Base-by-base conservation (phyloP, 2,113 vertebrate species). In the Elgaria multicarinata region DNA sequence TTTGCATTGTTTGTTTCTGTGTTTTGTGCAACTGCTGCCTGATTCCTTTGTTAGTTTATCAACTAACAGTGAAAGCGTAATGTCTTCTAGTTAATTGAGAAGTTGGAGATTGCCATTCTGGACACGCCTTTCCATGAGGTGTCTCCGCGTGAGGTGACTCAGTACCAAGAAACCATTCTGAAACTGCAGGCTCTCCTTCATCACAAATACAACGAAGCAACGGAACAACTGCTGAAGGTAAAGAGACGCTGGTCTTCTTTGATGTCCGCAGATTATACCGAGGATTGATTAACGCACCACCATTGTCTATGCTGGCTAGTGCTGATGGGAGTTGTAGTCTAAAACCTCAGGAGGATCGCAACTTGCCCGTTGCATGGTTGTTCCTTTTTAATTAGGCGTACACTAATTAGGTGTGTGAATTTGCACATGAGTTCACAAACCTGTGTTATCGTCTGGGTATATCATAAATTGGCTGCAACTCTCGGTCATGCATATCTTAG, bases 181-280 rank as follows among this genome's bases (percentile, higher is more conserved):
- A 92, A 95, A 2, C 62, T 99, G 72, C 97, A 98, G 93, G 92
- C 92, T 42, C 93, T 99, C 6, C 97, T 99, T 91, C 96, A 97
- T 3, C 83, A 55, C 8, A 99, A 99, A 92, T 97, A 97, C 77
- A 91, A 95, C 6, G 89, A 85, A 10, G 97, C 96, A 67, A 98
- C 98, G 0, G 97, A 98, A 88, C 94, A 97, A 33, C 96, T 99
- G 28, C 97, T 99, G 18, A 98, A 98, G 96, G 99, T 98, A 94
- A 89, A 94, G 81, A n/a, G n/a, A 20, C n/a, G 28, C n/a, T 76
- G 1, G 1, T 64, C 0, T 16, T 92, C 88, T 83, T 6, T 55
- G 76, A 16, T 6, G 46, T 8, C n/a, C n/a, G 58, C 62, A 46
- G 36, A 44, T 44, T 50, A n/a, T 18, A 6, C 3, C 8, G 46